phyloP scores from a whole-genome alignment of 2,113 vertebrate species.

The Nycticorax nycticorax region DNA sequence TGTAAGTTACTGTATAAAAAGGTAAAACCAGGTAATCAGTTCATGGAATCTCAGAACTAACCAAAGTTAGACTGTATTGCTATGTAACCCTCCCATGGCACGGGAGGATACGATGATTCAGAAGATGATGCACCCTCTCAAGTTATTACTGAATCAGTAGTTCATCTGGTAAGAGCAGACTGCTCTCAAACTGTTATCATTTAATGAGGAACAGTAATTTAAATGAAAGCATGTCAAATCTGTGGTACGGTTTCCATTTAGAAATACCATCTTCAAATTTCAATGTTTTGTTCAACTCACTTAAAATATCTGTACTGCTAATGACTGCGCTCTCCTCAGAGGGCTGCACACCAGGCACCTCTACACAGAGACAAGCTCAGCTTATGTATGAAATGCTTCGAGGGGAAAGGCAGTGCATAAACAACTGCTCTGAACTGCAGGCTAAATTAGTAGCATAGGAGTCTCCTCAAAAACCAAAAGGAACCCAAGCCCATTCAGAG shows the following conservation, averaged over 20 bases:
- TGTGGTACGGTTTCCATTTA: neutral
- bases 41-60: neutral
- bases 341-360: neutral
- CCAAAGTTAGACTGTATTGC: neutral
- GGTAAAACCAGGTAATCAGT: neutral
- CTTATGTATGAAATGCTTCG: neutral
- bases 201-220: neutral
- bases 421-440: neutral
- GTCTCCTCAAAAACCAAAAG: neutral
- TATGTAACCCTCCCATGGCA: neutral
- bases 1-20: neutral
- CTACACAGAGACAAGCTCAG: neutral
- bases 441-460: neutral
- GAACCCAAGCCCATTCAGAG: neutral
- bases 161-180: slow-evolving; percentile 35
- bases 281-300: neutral
- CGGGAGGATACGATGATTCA: neutral
- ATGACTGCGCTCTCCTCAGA: neutral
- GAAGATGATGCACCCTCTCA: neutral
- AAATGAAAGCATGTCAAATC: neutral
- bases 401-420: neutral
- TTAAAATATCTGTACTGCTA: neutral
- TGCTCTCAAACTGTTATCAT: neutral
- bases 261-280: neutral
- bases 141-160: slow-evolving; percentile 34